Evolutionary conservation across 2,797 vertebrate genomes (phyloP).

Genomic region (Ispidina picta): DNA sequence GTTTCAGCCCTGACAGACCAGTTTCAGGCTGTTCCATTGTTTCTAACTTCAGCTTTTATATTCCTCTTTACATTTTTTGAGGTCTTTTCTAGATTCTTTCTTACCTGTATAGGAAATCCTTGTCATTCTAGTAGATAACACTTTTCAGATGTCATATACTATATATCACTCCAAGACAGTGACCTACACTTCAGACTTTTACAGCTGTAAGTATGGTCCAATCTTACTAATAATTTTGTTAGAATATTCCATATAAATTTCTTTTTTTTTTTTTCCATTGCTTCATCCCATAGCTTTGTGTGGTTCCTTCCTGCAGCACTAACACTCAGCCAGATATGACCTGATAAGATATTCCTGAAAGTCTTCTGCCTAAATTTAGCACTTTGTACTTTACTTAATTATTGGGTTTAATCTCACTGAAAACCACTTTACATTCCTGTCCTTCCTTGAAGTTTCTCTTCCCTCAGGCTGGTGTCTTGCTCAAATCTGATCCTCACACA

Average conservation of each 20-base stretch:
- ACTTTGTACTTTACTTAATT: background rate
- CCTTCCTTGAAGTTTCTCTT: background rate
- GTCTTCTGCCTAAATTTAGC: background rate
- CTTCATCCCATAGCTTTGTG: background rate
- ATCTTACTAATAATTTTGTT: background rate
- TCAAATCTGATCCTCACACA: background rate
- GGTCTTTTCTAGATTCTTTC: background rate
- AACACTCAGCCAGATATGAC: background rate
- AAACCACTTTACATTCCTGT: background rate
- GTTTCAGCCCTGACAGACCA: background rate
- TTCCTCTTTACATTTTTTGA: background rate
- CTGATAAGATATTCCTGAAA: background rate
- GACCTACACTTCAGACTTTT: background rate
- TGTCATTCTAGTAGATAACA: background rate
- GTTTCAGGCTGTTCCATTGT: background rate
- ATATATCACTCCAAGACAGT: background rate
- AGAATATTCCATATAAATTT: background rate
- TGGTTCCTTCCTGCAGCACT: background rate
- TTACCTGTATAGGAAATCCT: background rate
- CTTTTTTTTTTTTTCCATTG: accelerated
- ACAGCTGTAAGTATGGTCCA: background rate
- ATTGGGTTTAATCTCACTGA: background rate
- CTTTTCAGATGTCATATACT: background rate
- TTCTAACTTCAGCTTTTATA: background rate
- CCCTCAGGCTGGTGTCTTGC: background rate